Evolutionary conservation across 2,888 invertebrate genomes (phyloP).

Genomic region (Hypolimnas misippus): DNA sequence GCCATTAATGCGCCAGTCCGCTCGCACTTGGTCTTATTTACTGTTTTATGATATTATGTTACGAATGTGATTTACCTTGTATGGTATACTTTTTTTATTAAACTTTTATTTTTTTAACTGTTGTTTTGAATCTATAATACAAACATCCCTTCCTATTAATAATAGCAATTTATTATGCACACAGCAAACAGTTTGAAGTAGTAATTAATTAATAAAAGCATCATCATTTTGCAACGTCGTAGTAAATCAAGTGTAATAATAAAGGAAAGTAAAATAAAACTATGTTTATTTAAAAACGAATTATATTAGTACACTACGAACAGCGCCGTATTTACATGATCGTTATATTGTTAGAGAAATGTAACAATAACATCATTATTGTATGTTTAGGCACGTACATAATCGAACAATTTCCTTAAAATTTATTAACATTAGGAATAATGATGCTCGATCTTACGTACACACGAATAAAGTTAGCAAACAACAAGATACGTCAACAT

Average conservation of each 20-base stretch:
- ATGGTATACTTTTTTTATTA: constrained; percentile 7
- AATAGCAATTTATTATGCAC: too few species aligned
- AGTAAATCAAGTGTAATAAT: not conserved
- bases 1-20: too few species aligned
- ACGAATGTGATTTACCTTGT: not conserved
- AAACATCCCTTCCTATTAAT: too few species aligned
- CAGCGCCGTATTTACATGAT: constrained; percentile 83
- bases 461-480: constrained; percentile 28
- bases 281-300: constrained; percentile 70
- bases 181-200: too few species aligned
- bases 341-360: constrained; percentile 83
- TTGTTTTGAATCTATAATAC: not conserved
- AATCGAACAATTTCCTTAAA: constrained; percentile 61
- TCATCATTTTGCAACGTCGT: not conserved
- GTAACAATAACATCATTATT: constrained; percentile 80
- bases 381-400: constrained; percentile 79
- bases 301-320: constrained; percentile 82
- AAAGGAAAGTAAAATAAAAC: constrained; percentile 58
- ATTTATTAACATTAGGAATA: constrained; percentile 43
- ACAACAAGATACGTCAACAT: constrained; percentile 34
- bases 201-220: not conserved
- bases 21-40: not conserved
- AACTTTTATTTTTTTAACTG: not conserved
- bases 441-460: constrained; percentile 33
- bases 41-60: not conserved